phyloP scores from a whole-genome alignment of 2,113 vertebrate genomes.

The Tor tambroides region DNA sequence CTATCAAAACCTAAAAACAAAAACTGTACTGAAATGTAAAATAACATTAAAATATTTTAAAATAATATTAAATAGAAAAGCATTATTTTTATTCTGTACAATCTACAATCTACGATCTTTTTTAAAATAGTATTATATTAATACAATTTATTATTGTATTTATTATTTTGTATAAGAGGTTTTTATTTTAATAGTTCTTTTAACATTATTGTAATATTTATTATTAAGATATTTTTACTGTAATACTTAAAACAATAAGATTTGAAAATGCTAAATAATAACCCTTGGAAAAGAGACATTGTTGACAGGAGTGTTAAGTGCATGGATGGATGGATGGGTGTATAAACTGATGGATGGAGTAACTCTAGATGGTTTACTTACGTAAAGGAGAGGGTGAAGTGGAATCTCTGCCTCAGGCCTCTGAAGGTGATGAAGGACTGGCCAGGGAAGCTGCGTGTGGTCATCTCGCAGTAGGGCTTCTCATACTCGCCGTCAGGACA shows the following conservation, averaged over 20 bases:
- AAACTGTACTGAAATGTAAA: neutral
- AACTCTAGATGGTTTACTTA: slow-evolving; percentile 71
- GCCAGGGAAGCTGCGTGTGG: slow-evolving; percentile 89
- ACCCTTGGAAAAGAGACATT: neutral
- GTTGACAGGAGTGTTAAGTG: neutral
- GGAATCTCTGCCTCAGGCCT: slow-evolving; percentile 92
- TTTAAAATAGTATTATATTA: neutral
- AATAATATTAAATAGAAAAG: neutral
- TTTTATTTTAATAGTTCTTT: neutral
- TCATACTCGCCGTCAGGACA: slow-evolving; percentile 88
- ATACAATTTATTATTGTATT: neutral
- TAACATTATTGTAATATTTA: neutral
- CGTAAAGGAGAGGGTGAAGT: slow-evolving; percentile 92
- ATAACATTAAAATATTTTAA: neutral
- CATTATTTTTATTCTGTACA: neutral
- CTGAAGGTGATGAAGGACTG: slow-evolving; percentile 93
- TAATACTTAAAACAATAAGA: neutral
- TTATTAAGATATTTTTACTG: neutral
- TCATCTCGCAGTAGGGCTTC: slow-evolving; percentile 92
- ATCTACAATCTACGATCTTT: neutral
- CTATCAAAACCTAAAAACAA: neutral
- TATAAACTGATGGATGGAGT: neutral
- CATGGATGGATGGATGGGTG: neutral
- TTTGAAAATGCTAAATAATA: neutral
- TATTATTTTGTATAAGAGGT: neutral